phyloP scores from a whole-genome alignment of 1,140 invertebrate species.

The Drosophila subpulchrella region DNA sequence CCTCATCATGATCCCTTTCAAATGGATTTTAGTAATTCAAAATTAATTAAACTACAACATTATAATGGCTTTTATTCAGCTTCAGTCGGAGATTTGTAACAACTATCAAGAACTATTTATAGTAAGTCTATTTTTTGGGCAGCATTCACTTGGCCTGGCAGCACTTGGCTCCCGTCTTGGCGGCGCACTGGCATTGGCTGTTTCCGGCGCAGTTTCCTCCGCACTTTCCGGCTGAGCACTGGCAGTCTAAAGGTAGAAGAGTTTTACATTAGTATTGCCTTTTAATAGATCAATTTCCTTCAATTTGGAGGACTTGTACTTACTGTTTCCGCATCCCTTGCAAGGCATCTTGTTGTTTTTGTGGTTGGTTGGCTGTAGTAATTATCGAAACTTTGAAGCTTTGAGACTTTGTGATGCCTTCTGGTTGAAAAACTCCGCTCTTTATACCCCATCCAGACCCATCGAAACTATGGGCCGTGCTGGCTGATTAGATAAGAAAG shows the following conservation, averaged over 20 bases:
- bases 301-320: conserved; percentile 18
- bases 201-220: conserved; percentile 62
- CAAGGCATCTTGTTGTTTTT: conserved; percentile 60
- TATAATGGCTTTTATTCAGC: conserved; percentile 12
- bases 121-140: not conserved
- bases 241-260: conserved; percentile 46
- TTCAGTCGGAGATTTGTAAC: conserved; percentile 18
- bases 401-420: conserved; percentile 26
- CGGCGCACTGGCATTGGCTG: conserved; percentile 58
- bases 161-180: conserved; percentile 51
- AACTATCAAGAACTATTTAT: conserved; percentile 6
- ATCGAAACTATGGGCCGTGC: conserved; percentile 14
- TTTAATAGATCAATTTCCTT: not conserved
- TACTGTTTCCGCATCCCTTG: conserved; percentile 75
- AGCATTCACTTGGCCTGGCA: conserved; percentile 58
- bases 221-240: conserved; percentile 67
- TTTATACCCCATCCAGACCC: conserved; percentile 39
- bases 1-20: too few species aligned
- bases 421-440: not conserved
- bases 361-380: not conserved
- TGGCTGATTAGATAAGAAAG: conserved; percentile 54
- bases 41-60: conserved; percentile 1
- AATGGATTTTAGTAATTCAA: not conserved
- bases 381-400: not conserved
- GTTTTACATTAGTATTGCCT: not conserved